These are phyloP conservation scores for Hirtodrosophila histrioides DNA, from an alignment of 2,888 invertebrate species.

Conservation along the genomic window DNA sequence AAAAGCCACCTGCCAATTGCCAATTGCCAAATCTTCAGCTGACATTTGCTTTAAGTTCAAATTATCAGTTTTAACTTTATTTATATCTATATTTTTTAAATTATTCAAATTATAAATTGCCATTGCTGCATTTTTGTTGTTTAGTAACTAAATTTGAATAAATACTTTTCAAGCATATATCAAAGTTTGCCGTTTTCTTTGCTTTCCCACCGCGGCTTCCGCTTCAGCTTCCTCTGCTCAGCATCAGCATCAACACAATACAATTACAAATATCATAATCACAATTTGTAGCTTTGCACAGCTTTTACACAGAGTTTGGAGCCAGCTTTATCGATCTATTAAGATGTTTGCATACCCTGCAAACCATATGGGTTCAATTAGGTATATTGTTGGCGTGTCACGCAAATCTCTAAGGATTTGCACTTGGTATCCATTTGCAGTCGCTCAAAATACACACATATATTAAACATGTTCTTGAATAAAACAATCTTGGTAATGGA, in stretches of 20 bases:
- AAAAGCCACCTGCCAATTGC: conserved; percentile 8
- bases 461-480: too few relatives aligned
- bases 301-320: conserved; percentile 30
- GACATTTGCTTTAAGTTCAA: conserved; percentile 2
- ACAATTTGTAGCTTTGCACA: conserved; percentile 43
- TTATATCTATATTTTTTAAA: neutral
- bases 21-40: conserved; percentile 27
- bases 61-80: neutral
- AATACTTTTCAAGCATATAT: conserved; percentile 27
- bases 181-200: conserved; percentile 47
- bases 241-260: neutral
- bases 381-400: too few relatives aligned
- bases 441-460: too few relatives aligned
- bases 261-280: conserved; percentile 9
- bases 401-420: too few relatives aligned
- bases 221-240: conserved; percentile 36
- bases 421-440: too few relatives aligned
- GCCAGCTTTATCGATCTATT: conserved; percentile 9
- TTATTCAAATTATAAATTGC: conserved; percentile 3
- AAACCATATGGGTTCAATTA: too few relatives aligned
- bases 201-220: conserved; percentile 20
- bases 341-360: too few relatives aligned
- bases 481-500: too few relatives aligned
- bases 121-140: neutral
- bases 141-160: conserved; percentile 27